Evolutionary conservation across 2,888 invertebrate genomes (phyloP).

Genomic region (Athalia cordata): DNA sequence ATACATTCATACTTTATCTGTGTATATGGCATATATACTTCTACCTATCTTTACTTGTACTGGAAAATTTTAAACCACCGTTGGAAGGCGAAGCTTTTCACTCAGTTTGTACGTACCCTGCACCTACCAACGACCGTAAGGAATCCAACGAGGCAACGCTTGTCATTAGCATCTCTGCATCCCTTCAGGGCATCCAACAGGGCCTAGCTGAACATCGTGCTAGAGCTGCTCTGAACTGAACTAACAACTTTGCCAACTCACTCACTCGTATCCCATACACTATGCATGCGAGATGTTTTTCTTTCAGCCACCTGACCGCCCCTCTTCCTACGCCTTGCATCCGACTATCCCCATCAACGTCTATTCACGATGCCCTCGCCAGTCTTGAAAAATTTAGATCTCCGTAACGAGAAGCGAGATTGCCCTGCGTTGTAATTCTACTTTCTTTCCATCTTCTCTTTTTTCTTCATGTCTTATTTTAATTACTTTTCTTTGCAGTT

Average conservation of each 20-base stretch:
- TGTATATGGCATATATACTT: neutral
- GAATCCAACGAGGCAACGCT: constrained; percentile 8
- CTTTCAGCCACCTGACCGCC: constrained; percentile 53
- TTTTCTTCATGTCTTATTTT: neutral
- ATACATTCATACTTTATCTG: neutral
- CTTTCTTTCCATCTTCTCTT: neutral
- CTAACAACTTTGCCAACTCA: constrained; percentile 56
- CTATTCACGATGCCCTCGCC: constrained; percentile 55
- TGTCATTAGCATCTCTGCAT: constrained; percentile 36
- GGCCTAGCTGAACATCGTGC: constrained; percentile 10
- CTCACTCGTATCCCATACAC: constrained; percentile 53
- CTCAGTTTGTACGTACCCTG: no score
- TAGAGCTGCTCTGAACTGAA: constrained; percentile 52
- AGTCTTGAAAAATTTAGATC: constrained; percentile 66
- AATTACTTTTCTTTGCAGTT: neutral
- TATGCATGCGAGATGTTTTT: constrained; percentile 62
- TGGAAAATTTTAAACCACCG: neutral
- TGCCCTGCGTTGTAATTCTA: constrained; percentile 13
- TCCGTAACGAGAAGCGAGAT: constrained; percentile 59
- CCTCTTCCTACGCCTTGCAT: neutral
- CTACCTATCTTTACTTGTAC: neutral
- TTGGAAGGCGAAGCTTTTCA: neutral
- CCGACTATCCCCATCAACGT: neutral
- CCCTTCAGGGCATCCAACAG: constrained; percentile 28
- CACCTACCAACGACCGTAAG: constrained; percentile 2